Evolutionary conservation across 2,888 invertebrate genomes (phyloP).

Genomic region (Tachystola acroxantha): DNA sequence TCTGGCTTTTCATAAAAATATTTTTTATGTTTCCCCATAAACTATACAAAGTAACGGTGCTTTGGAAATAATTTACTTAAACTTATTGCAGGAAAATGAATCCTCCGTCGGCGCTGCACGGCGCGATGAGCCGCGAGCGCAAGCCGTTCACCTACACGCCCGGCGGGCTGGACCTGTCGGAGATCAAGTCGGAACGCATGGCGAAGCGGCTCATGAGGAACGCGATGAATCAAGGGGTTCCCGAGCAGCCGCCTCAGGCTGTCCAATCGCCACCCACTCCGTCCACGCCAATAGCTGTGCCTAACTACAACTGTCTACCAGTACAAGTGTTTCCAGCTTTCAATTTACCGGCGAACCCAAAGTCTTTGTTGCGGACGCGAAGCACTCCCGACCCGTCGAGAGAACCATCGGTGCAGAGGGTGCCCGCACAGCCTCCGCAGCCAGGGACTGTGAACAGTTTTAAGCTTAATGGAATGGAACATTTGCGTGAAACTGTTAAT

Average conservation of each 20-base stretch:
- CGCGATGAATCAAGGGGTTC: slow-evolving; percentile 83
- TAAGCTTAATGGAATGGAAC: slow-evolving; percentile 21
- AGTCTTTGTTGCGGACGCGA: slow-evolving; percentile 60
- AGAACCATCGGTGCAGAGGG: slow-evolving; percentile 30
- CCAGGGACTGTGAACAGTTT: slow-evolving; percentile 29
- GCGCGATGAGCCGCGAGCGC: slow-evolving; percentile 94
- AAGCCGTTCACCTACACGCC: slow-evolving; percentile 97
- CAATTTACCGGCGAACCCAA: slow-evolving; percentile 85
- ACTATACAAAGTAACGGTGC: slow-evolving; percentile 18
- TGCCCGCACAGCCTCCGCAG: slow-evolving; percentile 14
- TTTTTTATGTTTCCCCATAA: slow-evolving; percentile 32
- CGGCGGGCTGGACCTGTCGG: slow-evolving; percentile 93
- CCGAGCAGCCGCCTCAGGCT: slow-evolving; percentile 76
- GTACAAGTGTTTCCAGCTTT: slow-evolving; percentile 80
- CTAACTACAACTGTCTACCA: slow-evolving; percentile 68
- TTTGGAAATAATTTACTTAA: slow-evolving; percentile 31
- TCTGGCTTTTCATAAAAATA: slow-evolving; percentile 34
- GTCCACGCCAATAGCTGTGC: slow-evolving; percentile 56
- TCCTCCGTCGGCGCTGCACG: slow-evolving; percentile 91
- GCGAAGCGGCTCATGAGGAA: slow-evolving; percentile 82
- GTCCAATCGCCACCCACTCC: slow-evolving; percentile 70
- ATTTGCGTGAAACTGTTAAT: slow-evolving; percentile 28
- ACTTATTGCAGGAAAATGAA: slow-evolving; percentile 74
- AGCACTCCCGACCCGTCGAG: slow-evolving; percentile 49
- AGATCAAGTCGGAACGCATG: slow-evolving; percentile 95